Evolutionary conservation across 2,113 vertebrate species (phyloP), one percentile per base, ranked within the genome.

Genomic region (pig (Sus scrofa)): DNA sequence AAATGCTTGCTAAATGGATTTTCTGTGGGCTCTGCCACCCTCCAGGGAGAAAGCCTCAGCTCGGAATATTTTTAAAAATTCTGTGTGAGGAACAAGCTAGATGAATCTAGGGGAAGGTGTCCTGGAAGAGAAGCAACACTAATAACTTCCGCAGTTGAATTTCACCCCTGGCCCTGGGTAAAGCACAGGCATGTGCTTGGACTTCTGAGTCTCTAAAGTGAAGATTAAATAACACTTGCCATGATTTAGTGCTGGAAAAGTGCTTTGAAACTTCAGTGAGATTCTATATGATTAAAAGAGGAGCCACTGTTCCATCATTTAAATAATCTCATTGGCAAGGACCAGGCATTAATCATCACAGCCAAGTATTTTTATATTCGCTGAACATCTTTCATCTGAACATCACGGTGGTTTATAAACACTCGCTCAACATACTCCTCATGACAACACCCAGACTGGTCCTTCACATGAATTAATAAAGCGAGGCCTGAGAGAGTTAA

Each of bases 311-410:
- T 89, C 58, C 74, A 91, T 96, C 91, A 91, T 95, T 94, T 96
- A 95, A 98, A 97, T 92, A 94, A 96, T 91, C 93, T 96, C 37
- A 50, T 73, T 96, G 96, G 97, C 94, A 96, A 83, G 73, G 67
- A 90, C 27, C 39, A 62, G 15, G 79, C 73, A 86, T 97, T 94
- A 89, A 71, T 97, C 96, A 96, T 91, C 91, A 95, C 34, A 83
- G 86, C 19, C 3, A 32, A 94, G 83, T 86, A 88, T 94, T 97
- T 97, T 97, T 95, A 93, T 95, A 77, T 58, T 94, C 91, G 96
- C 24, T 5, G 78, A 95, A 65, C 60, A 92, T 91, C 93, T 96
- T 96, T 96, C 95, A 65, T 86, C 92, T 60, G 58, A 94, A 94
- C 74, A 95, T 95, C 78, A 32, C 58, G 30, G 24, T 50, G 34